phyloP scores from a whole-genome alignment of 2,113 vertebrate genomes.

The Tauraco erythrolophus region DNA sequence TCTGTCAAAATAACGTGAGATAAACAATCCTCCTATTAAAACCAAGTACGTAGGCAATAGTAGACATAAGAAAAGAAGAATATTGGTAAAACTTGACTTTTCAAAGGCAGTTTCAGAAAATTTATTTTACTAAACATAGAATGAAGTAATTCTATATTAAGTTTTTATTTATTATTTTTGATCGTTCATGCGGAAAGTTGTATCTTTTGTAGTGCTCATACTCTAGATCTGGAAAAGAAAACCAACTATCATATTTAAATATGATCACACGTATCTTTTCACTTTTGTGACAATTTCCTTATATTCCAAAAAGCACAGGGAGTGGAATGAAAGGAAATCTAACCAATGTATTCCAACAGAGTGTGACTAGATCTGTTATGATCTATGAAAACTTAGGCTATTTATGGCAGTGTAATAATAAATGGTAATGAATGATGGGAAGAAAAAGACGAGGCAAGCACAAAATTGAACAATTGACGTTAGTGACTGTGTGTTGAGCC shows the following conservation, averaged over 20 bases:
- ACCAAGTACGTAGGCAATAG: not conserved
- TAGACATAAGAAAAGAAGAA: not conserved
- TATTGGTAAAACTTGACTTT: not conserved
- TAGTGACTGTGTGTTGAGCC: not conserved
- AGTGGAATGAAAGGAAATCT: not conserved
- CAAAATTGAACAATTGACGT: not conserved
- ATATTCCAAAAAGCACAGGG: not conserved
- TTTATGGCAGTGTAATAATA: not conserved
- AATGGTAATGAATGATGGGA: not conserved
- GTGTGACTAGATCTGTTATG: not conserved
- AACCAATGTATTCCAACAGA: not conserved
- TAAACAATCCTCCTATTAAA: not conserved
- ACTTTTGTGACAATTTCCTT: not conserved
- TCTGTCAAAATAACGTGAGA: not conserved
- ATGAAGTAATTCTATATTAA: not conserved
- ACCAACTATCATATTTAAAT: not conserved
- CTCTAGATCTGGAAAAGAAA: not conserved
- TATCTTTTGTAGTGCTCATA: not conserved
- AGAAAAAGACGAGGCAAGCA: not conserved
- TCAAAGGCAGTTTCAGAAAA: not conserved
- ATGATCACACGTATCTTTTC: not conserved
- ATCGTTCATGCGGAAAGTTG: not conserved
- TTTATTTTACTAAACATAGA: not conserved
- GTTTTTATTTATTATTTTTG: not conserved
- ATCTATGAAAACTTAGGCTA: not conserved